Evolutionary conservation across 2,888 invertebrate genomes (phyloP), one percentile per base, ranked within the genome.

Genomic region (Himalopsyche kuldschensis): DNA sequence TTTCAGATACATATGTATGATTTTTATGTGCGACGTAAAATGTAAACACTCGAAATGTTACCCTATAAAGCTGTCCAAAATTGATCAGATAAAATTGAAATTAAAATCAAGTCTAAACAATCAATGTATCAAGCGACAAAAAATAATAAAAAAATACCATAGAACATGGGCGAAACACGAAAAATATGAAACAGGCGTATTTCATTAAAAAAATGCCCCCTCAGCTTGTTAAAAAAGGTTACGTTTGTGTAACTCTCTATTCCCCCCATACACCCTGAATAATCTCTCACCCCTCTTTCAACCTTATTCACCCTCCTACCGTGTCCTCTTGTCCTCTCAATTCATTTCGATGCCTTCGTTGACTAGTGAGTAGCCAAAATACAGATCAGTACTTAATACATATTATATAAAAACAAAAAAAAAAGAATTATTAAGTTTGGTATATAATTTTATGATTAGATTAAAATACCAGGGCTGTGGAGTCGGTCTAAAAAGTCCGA

Each of bases 181-280:
- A 69, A 69, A 69, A 69, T 69, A 69, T 69, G 69, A 69, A 69
- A 69, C 69, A 27, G 30, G 69, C 69, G 69, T 69, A 69, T 69
- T 69, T 69, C 69, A 69, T 69, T 69, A 30, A 69, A 69, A 69
- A 69, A 27, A 27, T 27, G 69, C 69, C 69, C 69, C 69, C 69
- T 69, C 69, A 69, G 69, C 69, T 69, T 69, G 69, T 69, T 69
- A 69, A 69, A 69, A 69, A 69, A 69, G 69, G 69, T 69, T 69
- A 69, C 69, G 69, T 69, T 69, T 69, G 69, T 69, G 69, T 69
- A 69, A 69, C 69, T 69, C 69, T 30, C 69, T 69, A 69, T 69
- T 69, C 27, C 20, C 24, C n/a, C 55, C 55, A 24, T 20, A 4
- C 10, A 24, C 17, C 24, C 24, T 63, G 10, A n/a, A 11, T 27